These are phyloP conservation scores for Limenitis camilla DNA, from an alignment of 2,888 invertebrate species.

Conservation along the genomic window DNA sequence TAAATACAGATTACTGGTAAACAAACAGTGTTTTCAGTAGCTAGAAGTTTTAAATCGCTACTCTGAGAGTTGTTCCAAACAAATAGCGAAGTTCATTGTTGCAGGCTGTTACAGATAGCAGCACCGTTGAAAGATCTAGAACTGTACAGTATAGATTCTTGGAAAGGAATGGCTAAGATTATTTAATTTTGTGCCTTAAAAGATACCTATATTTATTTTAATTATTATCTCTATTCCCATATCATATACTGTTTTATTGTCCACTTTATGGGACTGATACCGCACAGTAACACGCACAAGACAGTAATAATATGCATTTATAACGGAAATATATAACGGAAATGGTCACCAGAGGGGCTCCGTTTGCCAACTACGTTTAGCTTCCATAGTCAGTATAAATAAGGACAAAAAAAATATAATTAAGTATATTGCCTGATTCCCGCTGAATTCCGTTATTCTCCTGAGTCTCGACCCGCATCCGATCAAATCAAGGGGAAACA, in stretches of 20 bases:
- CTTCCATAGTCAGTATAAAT: neutral
- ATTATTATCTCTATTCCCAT: no score
- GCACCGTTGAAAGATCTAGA: neutral
- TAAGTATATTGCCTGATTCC: conserved; percentile 1
- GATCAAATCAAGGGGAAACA: conserved; percentile 11
- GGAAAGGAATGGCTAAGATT: neutral
- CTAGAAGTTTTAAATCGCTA: conserved; percentile 10
- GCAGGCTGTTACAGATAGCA: conserved; percentile 4
- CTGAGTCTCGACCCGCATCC: conserved; percentile 10
- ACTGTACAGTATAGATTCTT: conserved; percentile 4
- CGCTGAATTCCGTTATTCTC: neutral
- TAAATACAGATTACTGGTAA: no score
- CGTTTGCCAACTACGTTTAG: neutral
- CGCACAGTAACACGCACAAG: no score
- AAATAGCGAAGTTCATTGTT: conserved; percentile 8
- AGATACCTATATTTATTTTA: no score
- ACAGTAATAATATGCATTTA: no score
- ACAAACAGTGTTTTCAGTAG: neutral
- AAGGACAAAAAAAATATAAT: neutral
- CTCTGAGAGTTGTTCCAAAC: conserved; percentile 7
- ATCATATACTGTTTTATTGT: no score
- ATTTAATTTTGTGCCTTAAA: no score
- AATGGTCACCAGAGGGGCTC: neutral
- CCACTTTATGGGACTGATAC: no score
- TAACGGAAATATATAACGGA: no score